Evolutionary conservation across 1,140 invertebrate genomes (phyloP).

Genomic region (Aethina tumida): DNA sequence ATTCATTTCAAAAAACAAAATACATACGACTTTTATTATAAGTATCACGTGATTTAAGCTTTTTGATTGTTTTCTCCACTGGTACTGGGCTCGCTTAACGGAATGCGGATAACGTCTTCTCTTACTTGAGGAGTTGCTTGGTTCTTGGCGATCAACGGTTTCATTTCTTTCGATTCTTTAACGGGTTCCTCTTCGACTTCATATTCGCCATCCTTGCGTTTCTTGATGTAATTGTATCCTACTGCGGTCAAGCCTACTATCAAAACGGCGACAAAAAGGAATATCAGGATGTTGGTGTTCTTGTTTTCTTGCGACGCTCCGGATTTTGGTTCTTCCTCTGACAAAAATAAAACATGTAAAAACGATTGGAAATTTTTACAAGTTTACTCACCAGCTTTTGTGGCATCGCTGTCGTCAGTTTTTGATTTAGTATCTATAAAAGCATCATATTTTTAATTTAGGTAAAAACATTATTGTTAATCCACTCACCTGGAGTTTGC

Average conservation of each 20-base stretch:
- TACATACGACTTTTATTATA: no score
- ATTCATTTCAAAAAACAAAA: no score
- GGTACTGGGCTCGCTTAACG: no score
- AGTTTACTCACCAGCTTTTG: not conserved
- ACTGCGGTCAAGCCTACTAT: conserved; percentile 38
- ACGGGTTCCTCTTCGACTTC: conserved; percentile 13
- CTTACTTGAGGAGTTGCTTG: conserved; percentile 10
- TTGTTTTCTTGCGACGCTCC: conserved; percentile 16
- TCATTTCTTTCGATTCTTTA: conserved; percentile 25
- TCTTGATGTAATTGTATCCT: conserved; percentile 37
- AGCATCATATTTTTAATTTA: no score
- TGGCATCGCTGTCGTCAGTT: not conserved
- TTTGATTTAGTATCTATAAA: not conserved
- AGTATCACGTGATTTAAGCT: no score
- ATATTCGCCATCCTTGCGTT: conserved; percentile 12
- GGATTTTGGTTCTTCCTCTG: conserved; percentile 9
- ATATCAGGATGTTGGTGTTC: conserved; percentile 26
- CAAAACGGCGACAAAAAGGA: conserved; percentile 40
- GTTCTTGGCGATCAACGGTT: conserved; percentile 23
- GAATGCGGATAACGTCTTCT: no score
- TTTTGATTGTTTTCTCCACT: no score
- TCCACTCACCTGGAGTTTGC: no score
- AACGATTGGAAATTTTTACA: not conserved
- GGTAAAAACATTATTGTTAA: no score
- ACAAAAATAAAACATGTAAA: conserved; percentile 6